phyloP scores from a whole-genome alignment of 2,113 vertebrate genomes.

The Speoplatyrhinus poulsoni region DNA sequence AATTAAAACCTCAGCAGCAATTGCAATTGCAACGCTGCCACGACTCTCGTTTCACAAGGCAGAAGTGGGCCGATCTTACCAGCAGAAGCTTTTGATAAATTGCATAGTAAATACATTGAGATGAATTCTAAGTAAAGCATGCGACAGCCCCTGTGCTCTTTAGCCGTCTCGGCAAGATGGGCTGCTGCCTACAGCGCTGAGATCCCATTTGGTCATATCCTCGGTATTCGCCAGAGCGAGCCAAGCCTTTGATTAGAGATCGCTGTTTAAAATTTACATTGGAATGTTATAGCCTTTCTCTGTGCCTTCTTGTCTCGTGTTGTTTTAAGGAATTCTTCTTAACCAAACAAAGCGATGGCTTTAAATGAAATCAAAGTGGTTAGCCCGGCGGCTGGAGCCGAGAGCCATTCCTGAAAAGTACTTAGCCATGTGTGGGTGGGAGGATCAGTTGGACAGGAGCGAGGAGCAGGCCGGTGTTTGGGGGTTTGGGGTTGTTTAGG shows the following conservation, averaged over 20 bases:
- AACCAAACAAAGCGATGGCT: conserved; percentile 61
- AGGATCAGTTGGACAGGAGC: conserved; percentile 53
- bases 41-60: conserved; percentile 18
- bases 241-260: conserved; percentile 56
- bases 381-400: conserved; percentile 27
- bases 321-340: conserved; percentile 52
- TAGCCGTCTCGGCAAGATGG: neutral
- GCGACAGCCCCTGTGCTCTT: conserved; percentile 45
- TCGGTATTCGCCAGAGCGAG: conserved; percentile 35
- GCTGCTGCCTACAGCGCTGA: conserved; percentile 13
- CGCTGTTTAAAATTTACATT: conserved; percentile 42
- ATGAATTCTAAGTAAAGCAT: conserved; percentile 28
- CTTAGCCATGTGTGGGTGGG: conserved; percentile 62
- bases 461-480: conserved; percentile 53
- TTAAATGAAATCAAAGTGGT: conserved; percentile 64
- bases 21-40: conserved; percentile 1
- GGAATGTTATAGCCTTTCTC: conserved; percentile 53
- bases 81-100: conserved; percentile 29
- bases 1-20: conserved; percentile 28
- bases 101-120: conserved; percentile 10
- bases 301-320: conserved; percentile 28
- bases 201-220: conserved; percentile 39
- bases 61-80: conserved; percentile 16
- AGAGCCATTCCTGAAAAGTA: conserved; percentile 64
- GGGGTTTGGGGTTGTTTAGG: conserved; percentile 34